Percentiles rank a stretch among this genome's conserved stretches.
Evolutionary conservation across 1,140 invertebrate species (phyloP).

Genomic region (Drosophila equinoxialis): DNA sequence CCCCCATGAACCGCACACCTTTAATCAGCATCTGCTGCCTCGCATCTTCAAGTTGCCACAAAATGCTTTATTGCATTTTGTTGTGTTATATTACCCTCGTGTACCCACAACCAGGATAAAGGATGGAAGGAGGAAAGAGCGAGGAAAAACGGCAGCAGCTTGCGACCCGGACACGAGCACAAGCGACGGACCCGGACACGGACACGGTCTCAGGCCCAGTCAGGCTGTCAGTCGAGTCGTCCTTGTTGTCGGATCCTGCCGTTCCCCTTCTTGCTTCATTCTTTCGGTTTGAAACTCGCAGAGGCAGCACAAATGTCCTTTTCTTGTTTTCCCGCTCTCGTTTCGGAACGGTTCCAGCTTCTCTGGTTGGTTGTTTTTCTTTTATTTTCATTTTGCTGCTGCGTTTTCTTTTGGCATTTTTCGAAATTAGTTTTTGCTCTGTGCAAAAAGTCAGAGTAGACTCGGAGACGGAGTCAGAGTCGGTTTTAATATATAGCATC

Average conservation of each 20-base stretch:
- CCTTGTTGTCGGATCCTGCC: conserved; percentile 16
- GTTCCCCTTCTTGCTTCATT: background rate
- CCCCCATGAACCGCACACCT: conserved; percentile 70
- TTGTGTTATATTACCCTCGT: conserved; percentile 81
- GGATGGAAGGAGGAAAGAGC: conserved; percentile 27
- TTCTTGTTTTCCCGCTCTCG: conserved; percentile 47
- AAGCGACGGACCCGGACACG: conserved; percentile 11
- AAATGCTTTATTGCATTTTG: conserved; percentile 82
- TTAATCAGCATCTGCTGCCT: conserved; percentile 80
- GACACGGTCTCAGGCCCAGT: conserved; percentile 49
- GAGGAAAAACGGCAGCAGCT: conserved; percentile 41
- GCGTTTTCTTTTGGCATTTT: conserved; percentile 82
- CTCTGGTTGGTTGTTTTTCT: conserved; percentile 52
- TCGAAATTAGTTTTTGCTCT: conserved; percentile 82
- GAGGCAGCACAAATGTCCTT: conserved; percentile 77
- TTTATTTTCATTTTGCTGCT: conserved; percentile 77
- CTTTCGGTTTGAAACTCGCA: conserved; percentile 46
- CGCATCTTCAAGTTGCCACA: conserved; percentile 81
- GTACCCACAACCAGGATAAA: conserved; percentile 42
- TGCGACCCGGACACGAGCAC: conserved; percentile 48
- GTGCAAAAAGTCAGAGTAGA: conserved; percentile 57
- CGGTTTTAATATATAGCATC: conserved; percentile 82
- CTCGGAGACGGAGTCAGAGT: conserved; percentile 55
- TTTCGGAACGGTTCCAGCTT: conserved; percentile 19
- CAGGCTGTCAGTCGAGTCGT: conserved; percentile 56